These are phyloP conservation scores for Sinocyclocheilus maitianheensis DNA, from an alignment of 2,113 vertebrate genomes.

Conservation along the genomic window DNA sequence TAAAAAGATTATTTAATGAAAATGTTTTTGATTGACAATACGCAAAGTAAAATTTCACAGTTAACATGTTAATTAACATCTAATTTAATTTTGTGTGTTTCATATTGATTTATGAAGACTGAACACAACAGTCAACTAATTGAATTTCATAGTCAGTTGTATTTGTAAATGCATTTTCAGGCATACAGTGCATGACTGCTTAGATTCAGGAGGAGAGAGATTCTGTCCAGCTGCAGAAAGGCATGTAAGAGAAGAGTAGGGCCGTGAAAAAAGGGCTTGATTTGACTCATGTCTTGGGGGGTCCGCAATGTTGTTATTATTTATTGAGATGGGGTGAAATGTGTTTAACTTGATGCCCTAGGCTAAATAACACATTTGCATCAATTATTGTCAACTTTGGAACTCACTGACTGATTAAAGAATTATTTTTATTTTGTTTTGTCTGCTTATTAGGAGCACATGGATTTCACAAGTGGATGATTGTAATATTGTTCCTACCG, in stretches of 20 bases:
- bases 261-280: conserved; percentile 56
- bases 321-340: not conserved
- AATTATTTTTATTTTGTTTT: not conserved
- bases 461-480: not conserved
- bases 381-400: not conserved
- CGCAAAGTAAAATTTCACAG: not conserved
- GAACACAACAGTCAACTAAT: not conserved
- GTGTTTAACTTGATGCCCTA: not conserved
- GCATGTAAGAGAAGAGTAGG: conserved; percentile 27
- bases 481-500: not conserved
- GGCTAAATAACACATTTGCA: not conserved
- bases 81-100: not conserved
- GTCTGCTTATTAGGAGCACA: not conserved
- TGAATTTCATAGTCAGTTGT: not conserved
- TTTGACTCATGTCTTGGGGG: not conserved
- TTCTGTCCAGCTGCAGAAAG: not conserved
- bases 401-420: not conserved
- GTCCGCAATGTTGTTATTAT: not conserved
- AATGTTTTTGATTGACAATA: too few species aligned
- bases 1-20: too few species aligned
- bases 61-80: not conserved
- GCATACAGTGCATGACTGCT: not conserved
- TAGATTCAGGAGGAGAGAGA: not conserved
- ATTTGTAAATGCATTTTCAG: not conserved
- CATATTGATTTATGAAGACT: not conserved